A percentile compares a stretch with the other conserved stretches of the same genome.
Evolutionary conservation across 2,113 vertebrate species (phyloP).

Genomic region (Todiramphus chloris): DNA sequence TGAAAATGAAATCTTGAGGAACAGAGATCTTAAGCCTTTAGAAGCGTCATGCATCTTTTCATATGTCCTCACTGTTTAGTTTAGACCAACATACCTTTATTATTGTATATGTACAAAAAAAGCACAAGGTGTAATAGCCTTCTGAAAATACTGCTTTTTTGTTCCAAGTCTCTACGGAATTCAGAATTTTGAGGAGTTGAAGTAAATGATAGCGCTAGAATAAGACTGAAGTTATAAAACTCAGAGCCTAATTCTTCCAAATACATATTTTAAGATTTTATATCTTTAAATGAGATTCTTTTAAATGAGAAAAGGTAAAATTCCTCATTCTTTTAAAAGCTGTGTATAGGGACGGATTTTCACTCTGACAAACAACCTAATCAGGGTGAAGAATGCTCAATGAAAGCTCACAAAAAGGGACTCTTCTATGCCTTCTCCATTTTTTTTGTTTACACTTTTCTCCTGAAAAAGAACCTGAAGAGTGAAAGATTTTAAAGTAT

Average conservation of each 20-base stretch:
- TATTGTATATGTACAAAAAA: neutral
- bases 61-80: neutral
- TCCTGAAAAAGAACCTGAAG: conserved; percentile 58
- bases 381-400: conserved; percentile 5
- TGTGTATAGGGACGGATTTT: neutral
- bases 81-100: conserved; percentile 6
- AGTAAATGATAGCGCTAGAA: neutral
- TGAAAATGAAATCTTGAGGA: neutral
- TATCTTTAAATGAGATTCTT: neutral
- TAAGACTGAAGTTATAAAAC: neutral
- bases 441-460: conserved; percentile 56
- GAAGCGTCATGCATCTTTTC: neutral
- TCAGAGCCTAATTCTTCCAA: neutral
- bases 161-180: neutral
- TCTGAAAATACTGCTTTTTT: neutral
- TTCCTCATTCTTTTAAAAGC: conserved; percentile 4
- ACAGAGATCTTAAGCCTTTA: neutral
- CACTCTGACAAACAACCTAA: neutral
- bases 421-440: conserved; percentile 26
- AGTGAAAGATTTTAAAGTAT: conserved; percentile 69
- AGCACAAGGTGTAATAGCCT: neutral
- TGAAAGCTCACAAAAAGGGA: conserved; percentile 45
- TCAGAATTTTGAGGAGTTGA: neutral
- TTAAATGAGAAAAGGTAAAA: neutral
- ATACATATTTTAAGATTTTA: neutral